Evolutionary conservation across 2,113 vertebrate genomes (phyloP), one percentile per base, ranked within the genome.

Genomic region (Edolisoma coerulescens): DNA sequence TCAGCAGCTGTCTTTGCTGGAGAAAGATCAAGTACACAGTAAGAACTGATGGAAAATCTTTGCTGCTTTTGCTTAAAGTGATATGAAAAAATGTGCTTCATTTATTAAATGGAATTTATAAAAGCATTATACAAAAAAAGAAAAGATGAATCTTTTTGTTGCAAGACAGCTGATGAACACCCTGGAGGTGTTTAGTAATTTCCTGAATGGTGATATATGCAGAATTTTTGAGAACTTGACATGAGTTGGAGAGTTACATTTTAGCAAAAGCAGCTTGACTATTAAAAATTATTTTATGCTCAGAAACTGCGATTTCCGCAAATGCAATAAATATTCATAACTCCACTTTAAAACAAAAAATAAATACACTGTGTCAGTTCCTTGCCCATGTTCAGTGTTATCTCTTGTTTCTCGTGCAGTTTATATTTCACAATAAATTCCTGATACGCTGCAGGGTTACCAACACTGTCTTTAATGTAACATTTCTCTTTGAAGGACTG

Each of bases 401-500:
- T 91, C 56, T 96, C 67, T 91, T 68, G 50, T 93, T 96, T 96
- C 80, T 83, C 89, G 59, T 86, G 67, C 57, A 95, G 90, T 97
- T 97, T 98, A 93, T 97, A 96, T 94, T 97, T 97, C 84, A 96
- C 97, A 97, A 97, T 96, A 97, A 90, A 96, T 96, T 97, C 77
- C 78, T 93, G 95, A 96, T 97, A 90, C 1, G 61, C 95, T 96
- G 94, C 93, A 95, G 95, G 97, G 90, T 59, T 97, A 97, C 93
- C 84, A 95, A 81, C 77, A 93, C 33, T 85, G 22, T 96, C 93
- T 97, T 97, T 97, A 97, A 97, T 85, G 93, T 90, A 96, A 96
- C 96, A 97, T 97, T 98, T 97, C 94, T 97, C 92, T 97, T 98
- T 97, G 90, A 97, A 98, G 87, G 93, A 91, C 92, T 97, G 95